Base-by-base conservation (phyloP, 2,113 vertebrate species). In the Thymallus thymallus region DNA sequence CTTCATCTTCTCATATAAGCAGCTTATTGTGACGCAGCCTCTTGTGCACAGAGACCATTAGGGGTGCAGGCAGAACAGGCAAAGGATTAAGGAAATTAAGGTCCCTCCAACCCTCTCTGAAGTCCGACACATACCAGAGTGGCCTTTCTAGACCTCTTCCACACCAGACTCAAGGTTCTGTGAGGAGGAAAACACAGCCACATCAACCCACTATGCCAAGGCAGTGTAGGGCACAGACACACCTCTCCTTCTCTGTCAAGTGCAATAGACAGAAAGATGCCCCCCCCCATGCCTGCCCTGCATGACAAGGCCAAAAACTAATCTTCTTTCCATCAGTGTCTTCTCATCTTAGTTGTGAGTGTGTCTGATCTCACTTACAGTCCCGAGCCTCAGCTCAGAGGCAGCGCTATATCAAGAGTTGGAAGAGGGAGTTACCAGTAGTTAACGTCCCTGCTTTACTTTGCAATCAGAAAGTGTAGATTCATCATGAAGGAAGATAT, bases 231-330 rank as follows among this genome's bases (percentile, higher is more conserved):
- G 67, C 67, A 51, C 67, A 51, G 45, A 32, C 45, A 51, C 20
- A 56, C 24, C 18, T 20, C 7, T 7, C 12, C 83, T 65, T 82
- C 73, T 77, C 48, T 79, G 88, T 85, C 74, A 83, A 89, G 87
- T 90, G 85, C 86, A 89, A 83, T 64, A 81, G 51, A 75, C 67
- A 85, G 56, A 81, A 72, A 16, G 77, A 76, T 23, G 35, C 79
- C 69, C 77, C 76, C 68, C 32, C 32, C 6, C 6, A n/a, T n/a
- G 5, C 5, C 32, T 32, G 32, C 32, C 5, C 61, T 69, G 69
- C 46, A 75, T 74, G 79, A 77, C 74, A 76, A 79, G 80, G 82
- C 84, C 72, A 81, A 73, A 35, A 35, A 35, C 6, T 9, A 62
- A 35, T 46, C 29, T 5, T 12, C 22, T 6, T 69, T 69, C 80